Evolutionary conservation across 2,113 vertebrate species (phyloP).

Genomic region (Phaethornis superciliosus): DNA sequence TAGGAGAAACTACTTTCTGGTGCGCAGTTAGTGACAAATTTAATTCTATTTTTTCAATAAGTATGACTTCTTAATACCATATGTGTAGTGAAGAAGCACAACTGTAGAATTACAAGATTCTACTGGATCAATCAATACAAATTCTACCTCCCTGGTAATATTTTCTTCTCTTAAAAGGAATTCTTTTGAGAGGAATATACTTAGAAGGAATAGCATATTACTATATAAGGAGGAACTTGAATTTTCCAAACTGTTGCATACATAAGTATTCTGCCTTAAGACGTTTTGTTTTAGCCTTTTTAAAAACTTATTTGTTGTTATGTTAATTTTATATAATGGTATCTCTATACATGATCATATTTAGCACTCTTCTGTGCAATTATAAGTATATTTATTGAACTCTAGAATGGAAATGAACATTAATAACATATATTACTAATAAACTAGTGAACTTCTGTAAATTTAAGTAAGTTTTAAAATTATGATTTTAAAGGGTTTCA

Average conservation of each 20-base stretch:
- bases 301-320: background rate
- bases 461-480: background rate
- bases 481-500: background rate
- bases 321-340: background rate
- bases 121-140: background rate
- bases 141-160: background rate
- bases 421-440: background rate
- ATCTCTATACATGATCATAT: background rate
- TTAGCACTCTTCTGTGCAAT: accelerated
- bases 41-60: background rate
- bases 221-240: background rate
- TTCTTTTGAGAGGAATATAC: background rate
- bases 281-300: background rate
- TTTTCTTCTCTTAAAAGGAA: background rate
- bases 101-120: background rate
- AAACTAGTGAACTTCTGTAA: background rate
- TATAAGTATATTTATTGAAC: background rate
- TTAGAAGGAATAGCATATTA: background rate
- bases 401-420: background rate
- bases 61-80: background rate
- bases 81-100: background rate
- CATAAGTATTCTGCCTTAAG: background rate
- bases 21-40: background rate
- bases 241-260: background rate
- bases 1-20: background rate